Conservation (phyloP, 2,888 invertebrate species). For the Drosophila sordidula region DNA sequence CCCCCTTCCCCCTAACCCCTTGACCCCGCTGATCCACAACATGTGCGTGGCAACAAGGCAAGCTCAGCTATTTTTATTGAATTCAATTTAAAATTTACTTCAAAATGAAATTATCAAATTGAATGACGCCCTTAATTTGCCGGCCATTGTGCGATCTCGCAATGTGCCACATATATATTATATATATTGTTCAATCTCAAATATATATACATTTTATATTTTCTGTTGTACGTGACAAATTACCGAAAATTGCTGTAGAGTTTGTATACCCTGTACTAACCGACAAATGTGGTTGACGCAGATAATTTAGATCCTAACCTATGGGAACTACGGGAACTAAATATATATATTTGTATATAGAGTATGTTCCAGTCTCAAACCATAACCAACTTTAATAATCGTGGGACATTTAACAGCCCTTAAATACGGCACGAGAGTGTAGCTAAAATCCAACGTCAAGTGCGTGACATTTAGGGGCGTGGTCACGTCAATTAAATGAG, state of each 20-base stretch:
- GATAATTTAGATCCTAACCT: too few relatives aligned
- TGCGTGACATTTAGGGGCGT: conserved; percentile 30
- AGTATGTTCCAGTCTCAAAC: background rate
- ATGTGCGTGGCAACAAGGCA: conserved; percentile 5
- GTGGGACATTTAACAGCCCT: background rate
- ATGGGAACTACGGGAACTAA: too few relatives aligned
- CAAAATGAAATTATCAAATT: conserved; percentile 67
- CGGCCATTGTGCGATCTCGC: conserved; percentile 41
- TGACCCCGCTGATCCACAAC: conserved; percentile 10
- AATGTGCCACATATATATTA: background rate
- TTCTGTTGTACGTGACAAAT: conserved; percentile 57
- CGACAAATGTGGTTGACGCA: too few relatives aligned
- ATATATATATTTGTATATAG: too few relatives aligned
- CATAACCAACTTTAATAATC: too few relatives aligned
- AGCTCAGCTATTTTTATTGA: conserved; percentile 38
- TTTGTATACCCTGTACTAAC: too few relatives aligned
- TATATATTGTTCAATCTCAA: conserved; percentile 29
- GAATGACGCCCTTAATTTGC: conserved; percentile 70
- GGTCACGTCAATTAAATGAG: conserved; percentile 5
- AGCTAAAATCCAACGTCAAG: background rate
- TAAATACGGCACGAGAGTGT: background rate
- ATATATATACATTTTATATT: conserved; percentile 12
- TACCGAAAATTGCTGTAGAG: conserved; percentile 33
- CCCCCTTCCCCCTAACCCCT: background rate
- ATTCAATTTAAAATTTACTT: conserved; percentile 68